Percentiles rank a stretch among this genome's conserved stretches.
Conservation (phyloP, 1,140 invertebrate species). For the Centruroides vittatus region DNA sequence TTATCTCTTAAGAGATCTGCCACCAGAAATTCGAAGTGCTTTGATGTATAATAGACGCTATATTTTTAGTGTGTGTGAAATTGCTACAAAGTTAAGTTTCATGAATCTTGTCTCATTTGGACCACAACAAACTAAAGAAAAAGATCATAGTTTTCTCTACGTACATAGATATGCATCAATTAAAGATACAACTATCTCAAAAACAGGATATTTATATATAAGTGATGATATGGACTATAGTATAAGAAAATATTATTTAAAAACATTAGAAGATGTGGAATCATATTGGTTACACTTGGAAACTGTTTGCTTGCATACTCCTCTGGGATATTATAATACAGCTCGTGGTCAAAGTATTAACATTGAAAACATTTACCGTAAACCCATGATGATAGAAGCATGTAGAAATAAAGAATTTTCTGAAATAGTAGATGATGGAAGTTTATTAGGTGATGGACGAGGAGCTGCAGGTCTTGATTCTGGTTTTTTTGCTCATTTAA, state of each 20-base stretch:
- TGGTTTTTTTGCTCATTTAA: conserved; percentile 47
- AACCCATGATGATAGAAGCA: conserved; percentile 35
- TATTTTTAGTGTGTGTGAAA: conserved; percentile 44
- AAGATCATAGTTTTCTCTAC: conserved; percentile 55
- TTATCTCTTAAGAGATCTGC: conserved; percentile 39
- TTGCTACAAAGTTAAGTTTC: conserved; percentile 40
- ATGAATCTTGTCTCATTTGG: conserved; percentile 58
- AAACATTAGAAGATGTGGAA: conserved; percentile 38
- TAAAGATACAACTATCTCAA: conserved; percentile 48
- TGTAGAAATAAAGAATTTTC: conserved; percentile 28
- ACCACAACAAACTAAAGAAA: conserved; percentile 45
- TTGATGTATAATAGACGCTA: conserved; percentile 44
- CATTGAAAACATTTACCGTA: conserved; percentile 31
- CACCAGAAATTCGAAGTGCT: conserved; percentile 33
- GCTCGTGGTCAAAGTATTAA: conserved; percentile 4
- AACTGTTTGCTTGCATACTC: conserved; percentile 48
- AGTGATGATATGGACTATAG: conserved; percentile 25
- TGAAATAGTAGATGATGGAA: conserved; percentile 40
- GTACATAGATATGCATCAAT: conserved; percentile 45
- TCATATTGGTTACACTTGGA: conserved; percentile 59
- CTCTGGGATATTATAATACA: conserved; percentile 36
- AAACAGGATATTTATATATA: conserved; percentile 45
- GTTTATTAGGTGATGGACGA: conserved; percentile 50
- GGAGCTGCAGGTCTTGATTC: conserved; percentile 61
- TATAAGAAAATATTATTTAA: conserved; percentile 4